Conservation (phyloP, 1,140 invertebrate genomes). For the Pseudachorutes palmiensis region DNA sequence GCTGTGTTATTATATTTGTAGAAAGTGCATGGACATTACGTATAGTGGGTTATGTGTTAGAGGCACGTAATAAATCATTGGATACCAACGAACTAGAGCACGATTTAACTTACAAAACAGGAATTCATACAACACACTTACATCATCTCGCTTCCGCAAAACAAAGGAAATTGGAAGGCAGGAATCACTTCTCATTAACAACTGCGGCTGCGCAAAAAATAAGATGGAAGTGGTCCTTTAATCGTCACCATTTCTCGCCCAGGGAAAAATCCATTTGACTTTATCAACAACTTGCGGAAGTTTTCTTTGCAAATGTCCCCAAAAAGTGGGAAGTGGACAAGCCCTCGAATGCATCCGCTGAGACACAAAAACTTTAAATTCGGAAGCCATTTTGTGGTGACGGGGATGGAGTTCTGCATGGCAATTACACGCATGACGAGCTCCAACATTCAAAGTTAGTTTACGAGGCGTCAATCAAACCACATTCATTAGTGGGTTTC, state of each 20-base stretch:
- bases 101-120: conserved; percentile 11
- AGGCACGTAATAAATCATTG: neutral
- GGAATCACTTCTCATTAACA: neutral
- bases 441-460: too few species aligned
- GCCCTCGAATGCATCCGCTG: too few species aligned
- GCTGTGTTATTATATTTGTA: too few species aligned
- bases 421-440: too few species aligned
- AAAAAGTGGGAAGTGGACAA: too few species aligned
- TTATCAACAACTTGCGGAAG: too few species aligned
- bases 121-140: neutral
- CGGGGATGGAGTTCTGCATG: too few species aligned
- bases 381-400: too few species aligned
- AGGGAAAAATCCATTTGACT: neutral
- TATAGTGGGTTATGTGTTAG: neutral
- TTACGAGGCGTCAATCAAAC: too few species aligned
- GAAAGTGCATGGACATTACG: neutral
- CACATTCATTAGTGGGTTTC: too few species aligned
- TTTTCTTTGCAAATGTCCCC: too few species aligned
- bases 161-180: neutral
- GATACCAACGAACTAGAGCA: conserved; percentile 2
- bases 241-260: neutral
- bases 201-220: neutral
- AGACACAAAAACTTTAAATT: too few species aligned
- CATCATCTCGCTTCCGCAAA: conserved; percentile 4
- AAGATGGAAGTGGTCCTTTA: neutral